These are phyloP conservation scores for Eupithecia tripunctaria DNA, from an alignment of 2,888 invertebrate genomes.

Conservation along the genomic window DNA sequence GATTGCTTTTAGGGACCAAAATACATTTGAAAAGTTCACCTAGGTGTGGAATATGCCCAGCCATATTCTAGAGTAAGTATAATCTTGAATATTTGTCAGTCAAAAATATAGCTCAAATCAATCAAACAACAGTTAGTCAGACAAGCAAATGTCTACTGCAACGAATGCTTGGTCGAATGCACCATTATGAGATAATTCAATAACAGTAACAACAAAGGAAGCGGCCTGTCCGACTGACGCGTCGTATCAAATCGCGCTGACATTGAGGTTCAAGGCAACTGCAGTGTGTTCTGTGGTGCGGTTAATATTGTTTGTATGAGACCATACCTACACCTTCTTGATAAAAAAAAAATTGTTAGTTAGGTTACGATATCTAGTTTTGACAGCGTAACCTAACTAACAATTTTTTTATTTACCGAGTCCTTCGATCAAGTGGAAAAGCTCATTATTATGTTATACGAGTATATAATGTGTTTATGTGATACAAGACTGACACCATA, in stretches of 20 bases:
- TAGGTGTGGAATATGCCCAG: not conserved
- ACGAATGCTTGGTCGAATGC: conserved; percentile 46
- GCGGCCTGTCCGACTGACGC: conserved; percentile 72
- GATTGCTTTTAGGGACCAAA: not conserved
- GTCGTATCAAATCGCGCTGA: conserved; percentile 80
- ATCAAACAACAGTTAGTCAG: conserved; percentile 12
- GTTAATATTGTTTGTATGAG: conserved; percentile 54
- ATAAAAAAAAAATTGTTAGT: too few relatives aligned
- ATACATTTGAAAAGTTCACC: not conserved
- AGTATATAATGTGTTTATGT: not conserved
- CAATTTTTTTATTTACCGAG: not conserved
- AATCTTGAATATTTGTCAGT: not conserved
- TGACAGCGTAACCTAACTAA: not conserved
- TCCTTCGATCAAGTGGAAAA: not conserved
- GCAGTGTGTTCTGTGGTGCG: conserved; percentile 55
- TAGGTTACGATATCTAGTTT: too few relatives aligned
- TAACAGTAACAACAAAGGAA: conserved; percentile 76
- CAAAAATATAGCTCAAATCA: conserved; percentile 8
- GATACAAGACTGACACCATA: too few relatives aligned
- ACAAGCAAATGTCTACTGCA: conserved; percentile 14
- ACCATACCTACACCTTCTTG: not conserved
- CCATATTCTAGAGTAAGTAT: not conserved
- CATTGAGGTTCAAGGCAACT: conserved; percentile 67
- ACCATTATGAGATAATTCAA: conserved; percentile 71
- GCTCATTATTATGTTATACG: not conserved